These are phyloP conservation scores for Sesamia nonagrioides DNA, from an alignment of 1,140 invertebrate genomes.

Conservation along the genomic window DNA sequence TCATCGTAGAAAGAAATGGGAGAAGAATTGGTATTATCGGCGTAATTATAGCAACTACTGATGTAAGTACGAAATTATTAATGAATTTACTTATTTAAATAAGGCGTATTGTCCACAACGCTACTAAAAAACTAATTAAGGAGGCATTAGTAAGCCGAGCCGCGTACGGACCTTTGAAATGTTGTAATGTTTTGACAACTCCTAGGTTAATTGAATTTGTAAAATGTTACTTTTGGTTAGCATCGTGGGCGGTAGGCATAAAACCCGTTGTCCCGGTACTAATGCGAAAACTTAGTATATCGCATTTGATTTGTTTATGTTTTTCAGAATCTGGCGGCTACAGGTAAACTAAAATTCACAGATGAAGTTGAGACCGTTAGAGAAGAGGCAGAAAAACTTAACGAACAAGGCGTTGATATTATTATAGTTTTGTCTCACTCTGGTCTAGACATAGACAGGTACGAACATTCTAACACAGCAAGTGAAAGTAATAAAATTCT, in stretches of 20 bases:
- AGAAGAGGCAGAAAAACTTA: conserved; percentile 89
- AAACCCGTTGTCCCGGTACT: too few relatives aligned
- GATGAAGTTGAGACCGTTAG: conserved; percentile 91
- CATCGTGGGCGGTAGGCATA: too few relatives aligned
- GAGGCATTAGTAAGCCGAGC: too few relatives aligned
- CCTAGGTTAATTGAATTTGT: too few relatives aligned
- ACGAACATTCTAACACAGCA: not conserved
- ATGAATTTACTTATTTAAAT: not conserved
- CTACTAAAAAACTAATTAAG: too few relatives aligned
- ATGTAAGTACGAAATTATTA: conserved; percentile 86
- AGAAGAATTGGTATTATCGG: conserved; percentile 94
- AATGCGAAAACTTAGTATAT: not conserved
- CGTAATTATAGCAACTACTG: conserved; percentile 91
- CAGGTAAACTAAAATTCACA: conserved; percentile 89
- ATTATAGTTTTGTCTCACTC: conserved; percentile 94
- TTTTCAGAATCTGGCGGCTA: conserved; percentile 88
- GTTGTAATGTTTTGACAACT: too few relatives aligned
- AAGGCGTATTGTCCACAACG: too few relatives aligned
- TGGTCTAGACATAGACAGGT: conserved; percentile 91
- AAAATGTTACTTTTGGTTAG: too few relatives aligned
- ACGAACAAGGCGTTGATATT: conserved; percentile 90
- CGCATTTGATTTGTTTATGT: not conserved
- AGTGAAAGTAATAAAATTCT: not conserved
- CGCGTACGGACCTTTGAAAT: too few relatives aligned
- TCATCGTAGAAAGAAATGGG: conserved; percentile 88